Conservation (phyloP, 2,113 vertebrate species). For the Chunga burmeisteri region DNA sequence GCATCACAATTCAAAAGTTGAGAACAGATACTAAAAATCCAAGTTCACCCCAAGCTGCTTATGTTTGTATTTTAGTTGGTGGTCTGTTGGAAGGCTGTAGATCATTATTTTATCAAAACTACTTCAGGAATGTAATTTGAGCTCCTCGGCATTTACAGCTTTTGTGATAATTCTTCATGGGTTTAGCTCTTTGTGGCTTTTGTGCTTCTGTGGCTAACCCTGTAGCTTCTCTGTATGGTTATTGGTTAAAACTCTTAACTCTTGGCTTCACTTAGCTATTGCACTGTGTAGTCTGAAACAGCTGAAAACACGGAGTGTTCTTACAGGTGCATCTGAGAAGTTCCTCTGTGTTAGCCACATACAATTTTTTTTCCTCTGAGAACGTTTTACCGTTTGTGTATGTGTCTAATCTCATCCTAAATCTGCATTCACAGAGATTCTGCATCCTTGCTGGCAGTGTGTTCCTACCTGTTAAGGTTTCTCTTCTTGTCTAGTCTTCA, state of each 20-base stretch:
- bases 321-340: background rate
- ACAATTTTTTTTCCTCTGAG: background rate
- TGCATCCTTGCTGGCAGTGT: background rate
- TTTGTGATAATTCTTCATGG: background rate
- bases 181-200: background rate
- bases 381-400: background rate
- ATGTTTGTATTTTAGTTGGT: background rate
- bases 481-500: background rate
- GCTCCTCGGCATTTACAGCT: background rate
- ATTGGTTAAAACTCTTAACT: background rate
- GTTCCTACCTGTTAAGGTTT: background rate
- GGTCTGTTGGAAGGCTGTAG: background rate
- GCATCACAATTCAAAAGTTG: slow-evolving; percentile 11
- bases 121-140: slow-evolving; percentile 6
- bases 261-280: background rate
- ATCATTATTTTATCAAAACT: slow-evolving; percentile 19
- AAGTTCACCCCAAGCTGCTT: background rate
- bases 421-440: background rate
- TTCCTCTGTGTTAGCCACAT: background rate
- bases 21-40: background rate
- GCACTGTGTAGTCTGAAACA: background rate
- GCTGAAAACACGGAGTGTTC: background rate
- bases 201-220: background rate
- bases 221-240: background rate
- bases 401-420: background rate